Conservation (phyloP, 1,140 invertebrate genomes). For the Adoxophyes honmai region DNA sequence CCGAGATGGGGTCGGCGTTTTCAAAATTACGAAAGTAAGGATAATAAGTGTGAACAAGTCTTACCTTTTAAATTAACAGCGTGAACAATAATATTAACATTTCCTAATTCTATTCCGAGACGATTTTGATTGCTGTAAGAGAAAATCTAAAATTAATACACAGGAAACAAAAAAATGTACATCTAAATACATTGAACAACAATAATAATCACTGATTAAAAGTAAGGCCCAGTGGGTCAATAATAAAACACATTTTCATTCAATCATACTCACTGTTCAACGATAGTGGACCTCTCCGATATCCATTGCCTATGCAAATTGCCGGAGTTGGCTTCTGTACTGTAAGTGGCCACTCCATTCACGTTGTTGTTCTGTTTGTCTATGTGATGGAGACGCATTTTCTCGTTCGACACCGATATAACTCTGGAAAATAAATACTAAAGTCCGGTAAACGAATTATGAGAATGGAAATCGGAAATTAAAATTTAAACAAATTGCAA, state of each 20-base stretch:
- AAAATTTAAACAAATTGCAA: too few species aligned
- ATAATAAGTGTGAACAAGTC: slow-evolving; percentile 29
- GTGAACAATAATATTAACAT: slow-evolving; percentile 84
- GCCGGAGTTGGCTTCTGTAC: slow-evolving; percentile 51
- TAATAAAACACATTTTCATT: too few species aligned
- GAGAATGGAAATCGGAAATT: too few species aligned
- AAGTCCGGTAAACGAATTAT: too few species aligned
- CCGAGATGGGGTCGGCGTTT: too few species aligned
- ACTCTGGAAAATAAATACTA: slow-evolving; percentile 64
- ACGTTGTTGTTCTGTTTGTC: slow-evolving; percentile 52
- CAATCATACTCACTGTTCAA: slow-evolving; percentile 73
- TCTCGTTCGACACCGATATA: slow-evolving; percentile 77
- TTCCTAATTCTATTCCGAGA: slow-evolving; percentile 86
- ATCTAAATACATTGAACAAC: slow-evolving; percentile 17
- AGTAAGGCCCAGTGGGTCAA: too few species aligned
- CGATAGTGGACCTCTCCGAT: slow-evolving; percentile 58
- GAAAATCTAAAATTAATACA: slow-evolving; percentile 27
- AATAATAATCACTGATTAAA: slow-evolving; percentile 16
- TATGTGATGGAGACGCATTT: slow-evolving; percentile 59
- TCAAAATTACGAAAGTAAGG: too few species aligned
- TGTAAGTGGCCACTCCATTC: slow-evolving; percentile 36
- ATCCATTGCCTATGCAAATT: slow-evolving; percentile 71
- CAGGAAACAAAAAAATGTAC: slow-evolving; percentile 15
- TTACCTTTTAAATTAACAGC: slow-evolving; percentile 82
- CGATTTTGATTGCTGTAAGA: slow-evolving; percentile 79